Percentiles rank a stretch among this genome's conserved stretches.
Conservation (phyloP, 2,797 vertebrate genomes). For the Craterocephalus amniculus region DNA sequence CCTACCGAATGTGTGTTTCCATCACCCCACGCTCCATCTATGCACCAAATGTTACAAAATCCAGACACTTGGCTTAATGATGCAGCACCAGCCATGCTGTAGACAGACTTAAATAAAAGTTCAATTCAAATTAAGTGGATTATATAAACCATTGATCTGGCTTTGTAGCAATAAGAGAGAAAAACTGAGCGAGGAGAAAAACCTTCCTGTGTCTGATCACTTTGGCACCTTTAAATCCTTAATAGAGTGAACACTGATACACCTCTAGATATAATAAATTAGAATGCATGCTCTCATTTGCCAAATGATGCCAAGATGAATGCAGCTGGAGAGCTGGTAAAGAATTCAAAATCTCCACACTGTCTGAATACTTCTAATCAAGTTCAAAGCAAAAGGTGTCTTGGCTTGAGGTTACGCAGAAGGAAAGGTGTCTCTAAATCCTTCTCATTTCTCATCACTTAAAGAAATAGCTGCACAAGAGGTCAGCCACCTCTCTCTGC, state of each 20-base stretch:
- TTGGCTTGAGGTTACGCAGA: conserved; percentile 28
- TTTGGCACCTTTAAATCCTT: not conserved
- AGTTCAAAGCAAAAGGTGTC: conserved; percentile 31
- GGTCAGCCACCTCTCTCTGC: not conserved
- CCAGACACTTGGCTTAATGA: not conserved
- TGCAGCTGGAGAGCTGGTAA: not conserved
- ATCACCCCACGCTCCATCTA: not conserved
- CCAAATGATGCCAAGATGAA: conserved; percentile 29
- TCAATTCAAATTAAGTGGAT: not conserved
- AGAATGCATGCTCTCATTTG: conserved; percentile 15
- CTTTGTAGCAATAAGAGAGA: not conserved
- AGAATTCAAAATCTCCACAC: conserved; percentile 28
- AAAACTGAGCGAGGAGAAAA: not conserved
- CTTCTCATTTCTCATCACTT: conserved; percentile 34
- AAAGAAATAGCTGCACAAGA: conserved; percentile 7
- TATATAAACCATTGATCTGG: conserved; percentile 3
- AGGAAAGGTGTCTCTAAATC: conserved; percentile 19
- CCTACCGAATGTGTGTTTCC: not conserved
- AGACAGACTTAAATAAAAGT: conserved; percentile 8
- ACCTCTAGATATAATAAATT: not conserved
- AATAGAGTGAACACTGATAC: not conserved
- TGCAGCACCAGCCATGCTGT: not conserved
- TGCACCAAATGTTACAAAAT: not conserved
- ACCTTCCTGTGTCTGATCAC: not conserved
- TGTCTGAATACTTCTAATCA: conserved; percentile 41